phyloP scores from a whole-genome alignment of 1,140 invertebrate genomes.

The Reticulitermes speratus region DNA sequence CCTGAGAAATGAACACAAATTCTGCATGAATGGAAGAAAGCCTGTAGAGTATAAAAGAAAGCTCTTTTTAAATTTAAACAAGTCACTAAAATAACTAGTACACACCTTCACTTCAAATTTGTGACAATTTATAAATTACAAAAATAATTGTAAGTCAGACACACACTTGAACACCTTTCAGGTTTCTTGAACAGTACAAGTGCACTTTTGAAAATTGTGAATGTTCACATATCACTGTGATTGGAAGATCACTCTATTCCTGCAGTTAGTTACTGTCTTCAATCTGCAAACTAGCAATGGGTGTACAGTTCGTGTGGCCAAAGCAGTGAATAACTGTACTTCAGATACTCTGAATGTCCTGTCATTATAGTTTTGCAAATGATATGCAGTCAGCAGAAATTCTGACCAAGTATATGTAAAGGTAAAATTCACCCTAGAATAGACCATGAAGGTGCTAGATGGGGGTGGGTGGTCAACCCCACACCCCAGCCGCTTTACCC shows the following conservation, averaged over 20 bases:
- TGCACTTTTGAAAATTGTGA: neutral
- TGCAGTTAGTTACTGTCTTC: neutral
- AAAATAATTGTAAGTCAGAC: neutral
- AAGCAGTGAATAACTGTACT: neutral
- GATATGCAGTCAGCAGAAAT: neutral
- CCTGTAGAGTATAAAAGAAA: neutral
- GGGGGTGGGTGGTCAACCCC: too few species aligned
- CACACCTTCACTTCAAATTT: neutral
- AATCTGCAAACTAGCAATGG: neutral
- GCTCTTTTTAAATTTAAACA: neutral
- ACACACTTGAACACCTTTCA: neutral
- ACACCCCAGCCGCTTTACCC: too few species aligned
- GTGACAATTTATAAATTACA: neutral
- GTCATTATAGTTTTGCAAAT: neutral
- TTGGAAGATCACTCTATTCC: neutral
- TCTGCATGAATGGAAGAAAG: neutral
- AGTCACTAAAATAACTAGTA: neutral
- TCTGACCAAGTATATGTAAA: neutral
- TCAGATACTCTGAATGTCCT: neutral
- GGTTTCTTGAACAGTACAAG: neutral
- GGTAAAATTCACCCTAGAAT: too few species aligned
- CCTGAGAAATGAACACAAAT: slow-evolving; percentile 12
- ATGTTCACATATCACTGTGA: neutral
- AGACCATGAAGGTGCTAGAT: too few species aligned
- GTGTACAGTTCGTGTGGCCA: neutral